These are phyloP conservation scores for Diplolepis rosae DNA, from an alignment of 2,888 invertebrate species.

Conservation along the genomic window DNA sequence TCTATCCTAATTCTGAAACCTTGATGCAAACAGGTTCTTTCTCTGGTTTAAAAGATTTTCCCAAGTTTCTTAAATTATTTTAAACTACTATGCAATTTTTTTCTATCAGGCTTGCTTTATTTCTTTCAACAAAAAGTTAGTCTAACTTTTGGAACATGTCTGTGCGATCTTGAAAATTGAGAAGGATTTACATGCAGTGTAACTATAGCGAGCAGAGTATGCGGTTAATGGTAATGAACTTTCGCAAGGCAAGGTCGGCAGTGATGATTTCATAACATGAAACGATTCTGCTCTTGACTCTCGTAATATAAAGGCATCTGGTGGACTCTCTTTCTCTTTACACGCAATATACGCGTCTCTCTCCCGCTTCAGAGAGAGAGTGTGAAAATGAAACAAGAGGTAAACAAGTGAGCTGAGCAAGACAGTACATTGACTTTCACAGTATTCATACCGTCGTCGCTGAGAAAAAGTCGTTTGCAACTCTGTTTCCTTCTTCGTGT, in stretches of 20 bases:
- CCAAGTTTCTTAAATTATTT: not conserved
- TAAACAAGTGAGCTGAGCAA: conserved; percentile 7
- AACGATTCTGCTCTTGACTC: conserved; percentile 45
- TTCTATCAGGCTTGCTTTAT: no score
- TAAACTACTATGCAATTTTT: no score
- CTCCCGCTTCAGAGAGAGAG: conserved; percentile 9
- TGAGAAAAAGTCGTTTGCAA: not conserved
- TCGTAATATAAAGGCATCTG: conserved; percentile 43
- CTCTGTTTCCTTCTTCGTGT: not conserved
- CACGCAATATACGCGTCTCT: conserved; percentile 45
- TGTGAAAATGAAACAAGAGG: conserved; percentile 18
- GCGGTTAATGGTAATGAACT: conserved; percentile 73
- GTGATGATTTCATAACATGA: conserved; percentile 68
- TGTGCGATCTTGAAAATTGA: conserved; percentile 22
- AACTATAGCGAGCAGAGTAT: conserved; percentile 29
- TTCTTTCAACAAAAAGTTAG: not conserved
- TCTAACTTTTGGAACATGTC: conserved; percentile 23
- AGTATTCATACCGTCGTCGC: not conserved
- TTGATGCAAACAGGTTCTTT: not conserved
- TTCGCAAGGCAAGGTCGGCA: conserved; percentile 69
- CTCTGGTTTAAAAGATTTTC: no score
- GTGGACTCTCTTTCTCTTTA: conserved; percentile 30
- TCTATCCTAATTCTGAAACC: conserved; percentile 18
- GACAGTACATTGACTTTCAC: conserved; percentile 9
- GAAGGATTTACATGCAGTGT: conserved; percentile 22